Conservation (phyloP, 2,113 vertebrate species). For the Rattus rattus region DNA sequence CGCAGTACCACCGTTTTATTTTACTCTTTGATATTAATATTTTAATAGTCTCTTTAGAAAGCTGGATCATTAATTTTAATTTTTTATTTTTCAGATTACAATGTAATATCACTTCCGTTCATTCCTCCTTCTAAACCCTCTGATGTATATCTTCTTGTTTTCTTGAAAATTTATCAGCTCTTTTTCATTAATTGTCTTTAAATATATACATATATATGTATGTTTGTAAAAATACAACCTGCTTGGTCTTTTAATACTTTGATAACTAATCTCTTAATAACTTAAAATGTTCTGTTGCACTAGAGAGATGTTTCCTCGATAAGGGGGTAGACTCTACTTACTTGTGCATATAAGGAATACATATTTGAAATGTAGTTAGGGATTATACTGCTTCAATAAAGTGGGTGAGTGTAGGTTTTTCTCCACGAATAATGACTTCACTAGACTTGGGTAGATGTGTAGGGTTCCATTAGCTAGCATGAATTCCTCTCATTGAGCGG, state of each 20-base stretch:
- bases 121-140: neutral
- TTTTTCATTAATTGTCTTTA: neutral
- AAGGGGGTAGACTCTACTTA: neutral
- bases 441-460: neutral
- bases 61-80: neutral
- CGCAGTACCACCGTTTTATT: neutral
- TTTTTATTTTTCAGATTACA: neutral
- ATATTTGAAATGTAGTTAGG: neutral
- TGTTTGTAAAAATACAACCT: neutral
- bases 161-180: neutral
- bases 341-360: neutral
- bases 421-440: neutral
- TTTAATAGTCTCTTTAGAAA: neutral
- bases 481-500: neutral
- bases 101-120: neutral
- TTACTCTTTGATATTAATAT: neutral
- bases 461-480: neutral
- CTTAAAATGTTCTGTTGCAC: neutral
- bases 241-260: neutral
- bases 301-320: neutral
- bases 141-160: neutral
- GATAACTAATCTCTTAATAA: neutral
- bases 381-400: neutral
- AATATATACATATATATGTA: neutral
- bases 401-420: neutral